These are phyloP conservation scores for Trilocha varians DNA, from an alignment of 2,888 invertebrate genomes.

Conservation along the genomic window DNA sequence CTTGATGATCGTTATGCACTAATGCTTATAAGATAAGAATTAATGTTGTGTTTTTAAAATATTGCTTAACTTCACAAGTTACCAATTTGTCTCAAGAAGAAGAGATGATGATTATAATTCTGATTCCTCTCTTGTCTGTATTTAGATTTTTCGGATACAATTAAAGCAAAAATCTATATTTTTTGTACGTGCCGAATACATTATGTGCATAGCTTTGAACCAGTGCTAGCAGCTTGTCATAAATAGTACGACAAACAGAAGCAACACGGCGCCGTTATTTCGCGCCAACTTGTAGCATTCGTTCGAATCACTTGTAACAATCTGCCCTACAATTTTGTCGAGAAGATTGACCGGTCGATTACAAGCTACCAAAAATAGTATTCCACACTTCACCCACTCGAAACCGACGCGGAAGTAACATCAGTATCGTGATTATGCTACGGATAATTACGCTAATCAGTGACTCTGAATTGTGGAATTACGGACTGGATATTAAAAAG, in stretches of 20 bases:
- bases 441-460: conserved; percentile 13
- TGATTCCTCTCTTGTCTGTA: no score
- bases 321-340: conserved; percentile 28
- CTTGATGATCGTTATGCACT: no score
- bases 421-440: conserved; percentile 1
- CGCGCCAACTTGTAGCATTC: conserved; percentile 1
- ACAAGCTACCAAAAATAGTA: conserved; percentile 52
- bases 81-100: no score
- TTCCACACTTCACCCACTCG: conserved; percentile 38
- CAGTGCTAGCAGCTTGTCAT: neutral
- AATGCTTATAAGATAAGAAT: no score
- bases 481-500: no score
- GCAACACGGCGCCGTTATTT: conserved; percentile 1
- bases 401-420: conserved; percentile 33
- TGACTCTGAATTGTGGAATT: neutral
- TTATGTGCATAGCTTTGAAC: no score
- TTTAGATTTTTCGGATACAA: no score
- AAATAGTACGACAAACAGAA: neutral
- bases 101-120: no score
- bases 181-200: no score
- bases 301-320: neutral
- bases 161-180: no score
- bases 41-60: no score
- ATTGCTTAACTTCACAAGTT: no score
- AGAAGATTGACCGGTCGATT: conserved; percentile 17